Conservation (phyloP, 92 coral and sea anemone genomes). For the Heteractis magnifica region DNA sequence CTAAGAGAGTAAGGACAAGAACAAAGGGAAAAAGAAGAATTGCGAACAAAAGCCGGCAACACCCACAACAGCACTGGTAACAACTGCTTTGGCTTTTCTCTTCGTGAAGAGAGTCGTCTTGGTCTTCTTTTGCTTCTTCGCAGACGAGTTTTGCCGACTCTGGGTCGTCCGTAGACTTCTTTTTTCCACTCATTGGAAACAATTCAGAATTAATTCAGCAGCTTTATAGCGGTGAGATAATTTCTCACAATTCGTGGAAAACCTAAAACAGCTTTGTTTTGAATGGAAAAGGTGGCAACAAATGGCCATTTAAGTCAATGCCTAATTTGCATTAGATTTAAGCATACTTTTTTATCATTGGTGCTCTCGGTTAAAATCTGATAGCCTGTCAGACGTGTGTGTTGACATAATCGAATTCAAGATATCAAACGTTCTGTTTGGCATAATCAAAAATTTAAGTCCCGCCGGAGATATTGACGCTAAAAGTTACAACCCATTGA, state of each 20-base stretch:
- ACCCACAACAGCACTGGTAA: not conserved
- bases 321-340: constrained; percentile 1
- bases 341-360: not conserved
- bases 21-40: constrained; percentile 12
- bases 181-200: not conserved
- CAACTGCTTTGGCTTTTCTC: not conserved
- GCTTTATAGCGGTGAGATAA: not conserved
- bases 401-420: not conserved
- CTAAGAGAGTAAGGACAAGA: not conserved
- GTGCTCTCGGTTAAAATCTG: not conserved
- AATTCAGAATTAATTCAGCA: not conserved
- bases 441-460: not conserved
- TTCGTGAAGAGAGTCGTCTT: not conserved
- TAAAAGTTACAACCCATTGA: not conserved
- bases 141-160: constrained; percentile 15
- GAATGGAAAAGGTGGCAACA: not conserved
- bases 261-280: not conserved
- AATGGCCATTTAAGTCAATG: not conserved
- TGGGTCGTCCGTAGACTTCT: constrained; percentile 1
- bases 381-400: not conserved
- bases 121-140: not conserved
- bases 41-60: constrained; percentile 14
- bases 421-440: too few species aligned
- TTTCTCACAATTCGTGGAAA: not conserved
- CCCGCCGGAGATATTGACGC: not conserved